These are phyloP conservation scores for Pseudorhiza aurosa DNA, from an alignment of 30 jellyfish, hydroid and myxozoan species.

Conservation along the genomic window DNA sequence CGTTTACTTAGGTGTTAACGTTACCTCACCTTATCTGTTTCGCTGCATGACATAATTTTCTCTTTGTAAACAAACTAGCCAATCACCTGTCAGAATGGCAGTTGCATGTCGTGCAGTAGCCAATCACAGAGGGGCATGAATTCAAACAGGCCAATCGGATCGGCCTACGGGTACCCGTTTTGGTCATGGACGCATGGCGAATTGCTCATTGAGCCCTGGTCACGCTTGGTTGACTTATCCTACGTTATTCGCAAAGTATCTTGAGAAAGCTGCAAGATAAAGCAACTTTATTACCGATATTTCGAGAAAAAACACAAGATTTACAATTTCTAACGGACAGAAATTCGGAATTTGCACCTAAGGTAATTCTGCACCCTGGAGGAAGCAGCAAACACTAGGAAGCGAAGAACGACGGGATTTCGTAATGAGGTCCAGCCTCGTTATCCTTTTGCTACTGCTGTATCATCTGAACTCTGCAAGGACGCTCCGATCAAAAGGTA, in stretches of 20 bases:
- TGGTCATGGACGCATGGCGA: constrained; percentile 49
- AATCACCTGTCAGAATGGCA: constrained; percentile 42
- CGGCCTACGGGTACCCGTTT: constrained; percentile 52
- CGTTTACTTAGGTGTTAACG: too few species aligned
- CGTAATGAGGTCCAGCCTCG: constrained; percentile 42
- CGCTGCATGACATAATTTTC: constrained; percentile 50
- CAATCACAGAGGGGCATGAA: constrained; percentile 27
- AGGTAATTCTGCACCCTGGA: constrained; percentile 50
- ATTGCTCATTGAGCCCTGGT: constrained; percentile 52
- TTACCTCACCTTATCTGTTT: constrained; percentile 43
- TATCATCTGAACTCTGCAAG: constrained; percentile 34
- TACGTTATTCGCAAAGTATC: constrained; percentile 63
- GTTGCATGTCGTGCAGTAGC: constrained; percentile 28
- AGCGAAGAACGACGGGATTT: background rate
- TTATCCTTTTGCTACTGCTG: constrained; percentile 2
- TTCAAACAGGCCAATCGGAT: constrained; percentile 38
- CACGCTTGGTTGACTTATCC: constrained; percentile 21
- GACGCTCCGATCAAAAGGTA: constrained; percentile 49
- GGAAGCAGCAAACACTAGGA: constrained; percentile 11
- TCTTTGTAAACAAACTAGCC: constrained; percentile 18
- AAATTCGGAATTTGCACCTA: constrained; percentile 10
- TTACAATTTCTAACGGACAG: background rate
- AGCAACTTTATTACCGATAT: constrained; percentile 45
- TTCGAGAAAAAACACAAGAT: constrained; percentile 1
- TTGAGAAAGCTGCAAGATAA: constrained; percentile 4